These are phyloP conservation scores for Panagrolaimus sp. DNA, from an alignment of 1,140 invertebrate species.

Conservation along the genomic window DNA sequence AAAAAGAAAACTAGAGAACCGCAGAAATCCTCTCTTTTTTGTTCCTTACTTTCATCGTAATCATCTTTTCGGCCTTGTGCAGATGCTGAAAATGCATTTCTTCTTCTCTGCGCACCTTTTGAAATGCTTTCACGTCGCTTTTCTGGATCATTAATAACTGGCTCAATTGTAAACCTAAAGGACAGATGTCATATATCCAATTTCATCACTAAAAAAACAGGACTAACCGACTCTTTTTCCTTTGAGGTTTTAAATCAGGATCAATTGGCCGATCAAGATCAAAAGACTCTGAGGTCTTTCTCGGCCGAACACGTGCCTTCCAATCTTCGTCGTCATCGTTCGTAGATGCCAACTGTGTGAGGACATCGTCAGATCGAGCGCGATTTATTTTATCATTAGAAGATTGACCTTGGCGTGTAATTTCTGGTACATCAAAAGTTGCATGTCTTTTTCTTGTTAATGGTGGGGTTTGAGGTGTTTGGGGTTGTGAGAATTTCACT, in stretches of 20 bases:
- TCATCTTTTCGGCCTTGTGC: neutral
- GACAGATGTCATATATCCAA: neutral
- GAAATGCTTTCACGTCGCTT: neutral
- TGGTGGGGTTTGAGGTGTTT: neutral
- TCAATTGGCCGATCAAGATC: conserved; percentile 6
- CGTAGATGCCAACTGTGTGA: neutral
- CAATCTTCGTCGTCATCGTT: no score
- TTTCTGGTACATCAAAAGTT: neutral
- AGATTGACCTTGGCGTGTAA: neutral
- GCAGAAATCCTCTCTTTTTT: no score
- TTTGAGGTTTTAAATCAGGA: conserved; percentile 11
- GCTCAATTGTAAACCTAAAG: conserved; percentile 25
- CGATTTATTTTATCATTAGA: neutral
- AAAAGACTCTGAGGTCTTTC: conserved; percentile 12
- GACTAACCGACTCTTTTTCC: neutral
- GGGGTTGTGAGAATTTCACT: neutral
- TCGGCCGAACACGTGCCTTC: neutral
- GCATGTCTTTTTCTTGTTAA: neutral
- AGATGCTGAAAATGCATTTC: conserved; percentile 5
- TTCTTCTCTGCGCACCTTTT: neutral
- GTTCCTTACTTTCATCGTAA: conserved; percentile 6
- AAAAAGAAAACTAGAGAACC: no score
- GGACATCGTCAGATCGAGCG: neutral
- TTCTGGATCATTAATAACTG: conserved; percentile 3
- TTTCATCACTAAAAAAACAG: neutral